phyloP scores from a whole-genome alignment of 2,797 vertebrate genomes.

The Lepus townsendii region DNA sequence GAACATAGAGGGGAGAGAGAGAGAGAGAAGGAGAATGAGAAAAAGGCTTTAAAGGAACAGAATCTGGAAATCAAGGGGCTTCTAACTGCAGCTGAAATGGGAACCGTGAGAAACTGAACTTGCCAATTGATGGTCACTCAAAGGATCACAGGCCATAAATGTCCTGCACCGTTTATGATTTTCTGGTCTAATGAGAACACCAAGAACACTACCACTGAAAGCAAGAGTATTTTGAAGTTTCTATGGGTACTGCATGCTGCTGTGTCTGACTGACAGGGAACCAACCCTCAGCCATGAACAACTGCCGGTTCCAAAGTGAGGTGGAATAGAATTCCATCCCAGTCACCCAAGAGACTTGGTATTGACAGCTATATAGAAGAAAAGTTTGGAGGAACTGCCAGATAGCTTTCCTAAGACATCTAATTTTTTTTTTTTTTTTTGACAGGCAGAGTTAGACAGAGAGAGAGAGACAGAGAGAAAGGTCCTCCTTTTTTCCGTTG shows the following conservation, averaged over 20 bases:
- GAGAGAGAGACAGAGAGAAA: no score
- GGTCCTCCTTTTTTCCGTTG: no score
- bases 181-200: slow-evolving; percentile 25
- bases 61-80: slow-evolving; percentile 1
- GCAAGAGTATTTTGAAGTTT: not conserved
- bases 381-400: not conserved
- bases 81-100: not conserved
- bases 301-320: not conserved
- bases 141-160: not conserved
- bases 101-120: not conserved
- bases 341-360: not conserved
- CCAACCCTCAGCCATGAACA: not conserved
- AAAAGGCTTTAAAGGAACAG: not conserved
- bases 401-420: not conserved
- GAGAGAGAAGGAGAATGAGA: not conserved
- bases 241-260: not conserved
- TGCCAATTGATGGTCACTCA: not conserved
- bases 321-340: not conserved
- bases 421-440: no score
- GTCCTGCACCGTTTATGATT: not conserved
- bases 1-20: not conserved
- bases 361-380: not conserved
- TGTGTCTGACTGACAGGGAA: not conserved
- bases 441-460: no score
- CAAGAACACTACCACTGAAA: not conserved